These are phyloP conservation scores for Buphagus erythrorhynchus DNA, from an alignment of 2,797 vertebrate species.

Conservation along the genomic window DNA sequence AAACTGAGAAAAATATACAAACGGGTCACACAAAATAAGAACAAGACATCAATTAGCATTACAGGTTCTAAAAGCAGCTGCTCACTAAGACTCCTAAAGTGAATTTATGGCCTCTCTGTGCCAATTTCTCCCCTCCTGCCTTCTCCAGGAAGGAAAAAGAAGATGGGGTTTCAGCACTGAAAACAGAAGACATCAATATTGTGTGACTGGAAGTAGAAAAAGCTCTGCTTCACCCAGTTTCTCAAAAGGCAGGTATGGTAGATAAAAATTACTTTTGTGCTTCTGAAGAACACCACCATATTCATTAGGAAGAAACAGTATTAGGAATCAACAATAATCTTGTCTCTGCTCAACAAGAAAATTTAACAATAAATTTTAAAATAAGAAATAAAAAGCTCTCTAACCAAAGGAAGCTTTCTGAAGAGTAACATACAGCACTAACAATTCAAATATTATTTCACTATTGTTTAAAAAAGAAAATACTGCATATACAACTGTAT, in stretches of 20 bases:
- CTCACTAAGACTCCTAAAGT: not conserved
- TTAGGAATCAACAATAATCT: not conserved
- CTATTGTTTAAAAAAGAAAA: not conserved
- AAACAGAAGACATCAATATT: not conserved
- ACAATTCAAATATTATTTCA: not conserved
- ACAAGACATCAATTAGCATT: not conserved
- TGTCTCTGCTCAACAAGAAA: not conserved
- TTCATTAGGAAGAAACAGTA: not conserved
- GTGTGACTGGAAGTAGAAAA: not conserved
- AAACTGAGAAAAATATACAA: not conserved
- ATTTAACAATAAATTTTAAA: not conserved
- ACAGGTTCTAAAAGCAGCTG: not conserved
- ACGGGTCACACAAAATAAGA: not conserved
- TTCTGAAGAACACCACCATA: not conserved
- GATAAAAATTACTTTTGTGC: not conserved
- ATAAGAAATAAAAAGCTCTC: not conserved
- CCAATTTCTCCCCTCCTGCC: not conserved
- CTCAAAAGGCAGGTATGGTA: not conserved
- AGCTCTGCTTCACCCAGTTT: not conserved
- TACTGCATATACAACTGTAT: not conserved
- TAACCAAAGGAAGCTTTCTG: not conserved
- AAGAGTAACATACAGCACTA: not conserved
- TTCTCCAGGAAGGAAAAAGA: not conserved
- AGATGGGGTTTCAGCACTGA: not conserved
- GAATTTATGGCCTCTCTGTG: not conserved